Conservation (phyloP, 2,797 vertebrate species). For the Poecile montanus region DNA sequence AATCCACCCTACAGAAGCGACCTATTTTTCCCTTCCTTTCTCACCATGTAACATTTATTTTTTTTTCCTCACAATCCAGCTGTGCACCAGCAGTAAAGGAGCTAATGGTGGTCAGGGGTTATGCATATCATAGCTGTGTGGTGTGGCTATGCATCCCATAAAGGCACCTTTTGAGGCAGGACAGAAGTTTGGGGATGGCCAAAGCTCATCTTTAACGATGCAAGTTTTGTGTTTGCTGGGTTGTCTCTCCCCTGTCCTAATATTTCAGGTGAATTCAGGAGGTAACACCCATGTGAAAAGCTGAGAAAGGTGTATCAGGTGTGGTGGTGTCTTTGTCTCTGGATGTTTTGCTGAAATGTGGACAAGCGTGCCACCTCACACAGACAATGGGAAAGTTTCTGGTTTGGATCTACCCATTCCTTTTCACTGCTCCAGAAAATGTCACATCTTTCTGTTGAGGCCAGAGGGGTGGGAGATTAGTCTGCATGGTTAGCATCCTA, state of each 20-base stretch:
- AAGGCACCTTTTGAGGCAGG: neutral
- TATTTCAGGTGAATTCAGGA: neutral
- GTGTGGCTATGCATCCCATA: too few species aligned
- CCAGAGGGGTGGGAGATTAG: neutral
- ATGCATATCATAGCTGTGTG: neutral
- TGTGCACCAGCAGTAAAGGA: neutral
- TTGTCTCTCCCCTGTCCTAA: neutral
- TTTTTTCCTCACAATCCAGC: neutral
- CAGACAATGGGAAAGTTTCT: neutral
- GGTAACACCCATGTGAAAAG: neutral
- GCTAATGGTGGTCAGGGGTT: neutral
- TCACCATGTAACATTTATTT: fast-evolving
- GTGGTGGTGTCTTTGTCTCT: neutral
- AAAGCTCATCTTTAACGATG: neutral
- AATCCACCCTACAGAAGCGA: neutral
- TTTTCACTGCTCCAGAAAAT: neutral
- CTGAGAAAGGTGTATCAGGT: neutral
- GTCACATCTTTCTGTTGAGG: neutral
- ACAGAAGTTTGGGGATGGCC: neutral
- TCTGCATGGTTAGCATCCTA: neutral
- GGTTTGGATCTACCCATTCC: neutral
- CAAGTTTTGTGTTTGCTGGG: neutral
- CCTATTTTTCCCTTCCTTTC: neutral
- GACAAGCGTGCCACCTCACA: neutral
- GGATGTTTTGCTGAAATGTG: neutral